These are phyloP conservation scores for Chaetodon trifascialis DNA, from an alignment of 2,113 vertebrate genomes.

Conservation along the genomic window DNA sequence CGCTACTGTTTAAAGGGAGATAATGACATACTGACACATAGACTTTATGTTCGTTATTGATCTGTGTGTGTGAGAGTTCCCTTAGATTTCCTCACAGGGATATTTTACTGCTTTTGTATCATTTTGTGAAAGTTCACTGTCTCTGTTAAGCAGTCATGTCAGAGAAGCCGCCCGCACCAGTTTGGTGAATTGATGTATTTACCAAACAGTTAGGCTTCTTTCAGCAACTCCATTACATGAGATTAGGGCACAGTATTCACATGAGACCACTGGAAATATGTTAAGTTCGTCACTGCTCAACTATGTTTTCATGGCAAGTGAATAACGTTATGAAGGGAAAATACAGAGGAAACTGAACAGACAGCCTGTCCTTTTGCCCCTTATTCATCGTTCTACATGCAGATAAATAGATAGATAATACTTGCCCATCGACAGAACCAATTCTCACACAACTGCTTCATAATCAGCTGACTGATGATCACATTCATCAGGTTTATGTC, in stretches of 20 bases:
- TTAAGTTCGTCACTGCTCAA: slow-evolving; percentile 5
- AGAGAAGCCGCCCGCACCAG: neutral
- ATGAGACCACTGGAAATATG: neutral
- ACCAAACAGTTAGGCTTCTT: slow-evolving; percentile 14
- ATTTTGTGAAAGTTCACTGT: neutral
- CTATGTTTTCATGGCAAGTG: neutral
- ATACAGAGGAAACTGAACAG: neutral
- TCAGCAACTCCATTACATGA: slow-evolving; percentile 8
- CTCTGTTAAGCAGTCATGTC: slow-evolving; percentile 9
- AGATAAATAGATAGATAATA: slow-evolving; percentile 29
- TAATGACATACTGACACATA: slow-evolving; percentile 5
- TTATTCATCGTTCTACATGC: neutral
- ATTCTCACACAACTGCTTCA: neutral
- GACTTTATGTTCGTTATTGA: neutral
- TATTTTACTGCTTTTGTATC: neutral
- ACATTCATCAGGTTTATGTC: slow-evolving; percentile 28
- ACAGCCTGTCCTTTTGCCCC: neutral
- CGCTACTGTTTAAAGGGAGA: slow-evolving; percentile 20
- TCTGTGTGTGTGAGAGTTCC: neutral
- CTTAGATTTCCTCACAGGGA: neutral
- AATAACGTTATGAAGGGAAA: neutral
- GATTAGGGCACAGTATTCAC: slow-evolving; percentile 18
- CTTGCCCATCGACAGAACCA: neutral
- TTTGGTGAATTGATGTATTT: slow-evolving; percentile 27
- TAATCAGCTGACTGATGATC: neutral